Conservation (phyloP, 2,113 vertebrate species). For the Coryphaenoides rupestris region DNA sequence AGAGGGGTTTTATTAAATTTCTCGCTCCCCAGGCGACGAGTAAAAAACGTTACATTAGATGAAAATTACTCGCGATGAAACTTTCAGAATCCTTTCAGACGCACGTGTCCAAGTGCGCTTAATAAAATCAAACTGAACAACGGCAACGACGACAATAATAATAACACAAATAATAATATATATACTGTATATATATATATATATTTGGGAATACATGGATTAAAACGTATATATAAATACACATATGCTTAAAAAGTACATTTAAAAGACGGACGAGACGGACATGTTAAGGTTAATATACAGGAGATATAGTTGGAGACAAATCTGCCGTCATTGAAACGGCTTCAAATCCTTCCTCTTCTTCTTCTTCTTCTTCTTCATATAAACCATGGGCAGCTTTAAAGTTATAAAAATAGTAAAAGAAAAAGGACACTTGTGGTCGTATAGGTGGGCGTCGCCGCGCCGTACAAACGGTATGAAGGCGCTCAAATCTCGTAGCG, state of each 20-base stretch:
- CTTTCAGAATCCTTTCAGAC: neutral
- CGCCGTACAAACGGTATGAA: conserved; percentile 47
- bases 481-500: conserved; percentile 11
- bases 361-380: too few relatives aligned
- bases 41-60: conserved; percentile 38
- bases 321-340: conserved; percentile 21
- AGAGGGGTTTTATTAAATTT: conserved; percentile 66
- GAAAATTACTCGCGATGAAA: neutral
- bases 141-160: conserved; percentile 1
- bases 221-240: conserved; percentile 70
- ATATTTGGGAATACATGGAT: conserved; percentile 56
- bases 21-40: conserved; percentile 44
- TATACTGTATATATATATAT: conserved; percentile 66
- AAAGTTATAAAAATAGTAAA: neutral
- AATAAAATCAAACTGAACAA: neutral
- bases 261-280: conserved; percentile 35
- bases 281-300: conserved; percentile 53
- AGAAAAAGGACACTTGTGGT: neutral
- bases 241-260: conserved; percentile 43
- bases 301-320: conserved; percentile 31
- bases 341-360: neutral
- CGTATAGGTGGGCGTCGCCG: neutral
- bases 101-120: neutral
- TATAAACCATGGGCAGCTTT: neutral
- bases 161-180: conserved; percentile 49